phyloP scores from a whole-genome alignment of 2,888 invertebrate genomes.

The Lagria hirta region DNA sequence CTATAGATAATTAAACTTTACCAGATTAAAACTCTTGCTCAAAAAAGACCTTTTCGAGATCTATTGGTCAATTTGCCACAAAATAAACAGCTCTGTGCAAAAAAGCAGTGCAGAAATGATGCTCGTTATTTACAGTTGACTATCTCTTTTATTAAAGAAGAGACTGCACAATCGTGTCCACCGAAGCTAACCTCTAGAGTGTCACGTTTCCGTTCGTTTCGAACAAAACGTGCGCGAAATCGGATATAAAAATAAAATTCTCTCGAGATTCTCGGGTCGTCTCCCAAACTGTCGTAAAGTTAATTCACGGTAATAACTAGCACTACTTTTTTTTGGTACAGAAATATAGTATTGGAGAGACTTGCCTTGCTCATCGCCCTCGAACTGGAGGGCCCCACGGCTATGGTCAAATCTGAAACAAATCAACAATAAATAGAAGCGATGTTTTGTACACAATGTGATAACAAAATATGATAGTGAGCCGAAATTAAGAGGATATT shows the following conservation, averaged over 20 bases:
- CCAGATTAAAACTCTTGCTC: too few species aligned
- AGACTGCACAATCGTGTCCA: constrained; percentile 28
- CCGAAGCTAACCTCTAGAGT: constrained; percentile 37
- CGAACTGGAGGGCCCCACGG: constrained; percentile 42
- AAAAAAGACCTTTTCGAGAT: too few species aligned
- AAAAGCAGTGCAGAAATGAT: constrained; percentile 9
- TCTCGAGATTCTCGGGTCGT: constrained; percentile 35
- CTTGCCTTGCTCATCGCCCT: constrained; percentile 53
- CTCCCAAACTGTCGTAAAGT: constrained; percentile 36
- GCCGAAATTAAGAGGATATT: too few species aligned
- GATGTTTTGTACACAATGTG: too few species aligned
- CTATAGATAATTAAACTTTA: too few species aligned
- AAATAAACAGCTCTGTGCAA: constrained; percentile 6
- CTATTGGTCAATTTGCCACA: constrained; percentile 14
- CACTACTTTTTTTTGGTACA: constrained; percentile 18
- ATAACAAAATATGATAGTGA: too few species aligned
- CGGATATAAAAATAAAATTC: constrained; percentile 48
- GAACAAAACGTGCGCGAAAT: constrained; percentile 49
- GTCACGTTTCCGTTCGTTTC: constrained; percentile 44
- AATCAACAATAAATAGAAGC: too few species aligned
- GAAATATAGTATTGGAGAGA: constrained; percentile 12
- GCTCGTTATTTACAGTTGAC: constrained; percentile 12
- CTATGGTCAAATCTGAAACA: constrained; percentile 50
- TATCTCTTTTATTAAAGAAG: constrained; percentile 9
- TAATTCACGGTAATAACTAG: constrained; percentile 35